Evolutionary conservation across 2,113 vertebrate genomes (phyloP).

Genomic region (Micronisus gabar): DNA sequence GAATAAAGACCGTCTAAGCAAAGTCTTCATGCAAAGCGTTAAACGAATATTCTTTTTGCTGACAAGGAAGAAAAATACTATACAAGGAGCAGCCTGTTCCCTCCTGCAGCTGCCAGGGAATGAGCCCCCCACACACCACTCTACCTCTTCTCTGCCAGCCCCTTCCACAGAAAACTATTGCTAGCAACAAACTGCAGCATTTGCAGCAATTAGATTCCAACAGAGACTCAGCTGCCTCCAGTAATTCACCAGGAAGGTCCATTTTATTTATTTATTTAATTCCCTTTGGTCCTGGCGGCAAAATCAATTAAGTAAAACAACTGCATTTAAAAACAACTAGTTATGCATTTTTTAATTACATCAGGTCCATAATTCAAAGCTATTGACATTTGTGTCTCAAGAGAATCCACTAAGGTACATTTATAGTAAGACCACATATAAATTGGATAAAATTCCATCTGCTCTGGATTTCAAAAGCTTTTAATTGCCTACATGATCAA

Average conservation of each 20-base stretch:
- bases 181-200: constrained; percentile 46
- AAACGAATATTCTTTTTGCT: constrained; percentile 65
- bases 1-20: constrained; percentile 78
- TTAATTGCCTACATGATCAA: neutral
- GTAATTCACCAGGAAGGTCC: constrained; percentile 44
- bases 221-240: constrained; percentile 58
- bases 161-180: constrained; percentile 45
- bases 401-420: neutral
- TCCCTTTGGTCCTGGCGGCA: constrained; percentile 31
- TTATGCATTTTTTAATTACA: constrained; percentile 75
- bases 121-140: constrained; percentile 10
- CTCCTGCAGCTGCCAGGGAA: constrained; percentile 61
- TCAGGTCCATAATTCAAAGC: constrained; percentile 66
- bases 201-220: constrained; percentile 71
- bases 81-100: constrained; percentile 59
- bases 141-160: neutral
- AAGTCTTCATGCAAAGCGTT: constrained; percentile 68
- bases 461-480: constrained; percentile 24
- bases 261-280: constrained; percentile 58
- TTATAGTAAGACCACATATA: neutral
- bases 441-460: neutral
- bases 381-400: constrained; percentile 41
- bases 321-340: constrained; percentile 72
- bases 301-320: constrained; percentile 80
- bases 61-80: constrained; percentile 66